A percentile compares a stretch with the other conserved stretches of the same genome.
These are phyloP conservation scores for Megalurothrips usitatus DNA, from an alignment of 2,888 invertebrate species.

Conservation along the genomic window DNA sequence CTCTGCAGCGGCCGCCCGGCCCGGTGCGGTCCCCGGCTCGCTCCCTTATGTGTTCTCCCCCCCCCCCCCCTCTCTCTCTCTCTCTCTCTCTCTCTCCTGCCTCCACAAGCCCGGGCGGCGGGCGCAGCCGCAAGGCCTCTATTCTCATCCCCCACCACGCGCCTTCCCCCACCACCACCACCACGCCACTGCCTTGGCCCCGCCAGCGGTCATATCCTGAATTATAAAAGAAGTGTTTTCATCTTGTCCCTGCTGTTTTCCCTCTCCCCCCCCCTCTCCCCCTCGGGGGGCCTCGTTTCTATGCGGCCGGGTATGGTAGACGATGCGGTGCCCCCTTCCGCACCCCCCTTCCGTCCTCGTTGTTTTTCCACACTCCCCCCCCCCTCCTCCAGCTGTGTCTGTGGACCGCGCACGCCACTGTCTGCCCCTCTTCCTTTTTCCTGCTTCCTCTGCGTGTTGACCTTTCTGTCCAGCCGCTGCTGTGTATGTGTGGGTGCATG, in stretches of 20 bases:
- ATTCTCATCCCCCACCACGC: not conserved
- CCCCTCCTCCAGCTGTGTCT: no score
- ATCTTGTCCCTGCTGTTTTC: conserved; percentile 15
- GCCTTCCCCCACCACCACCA: conserved; percentile 15
- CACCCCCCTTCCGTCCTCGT: not conserved
- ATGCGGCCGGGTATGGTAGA: not conserved
- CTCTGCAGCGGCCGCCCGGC: no score
- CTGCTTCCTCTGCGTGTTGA: not conserved
- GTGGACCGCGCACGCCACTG: no score
- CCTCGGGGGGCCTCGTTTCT: not conserved
- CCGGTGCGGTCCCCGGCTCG: no score
- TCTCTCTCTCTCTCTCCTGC: no score
- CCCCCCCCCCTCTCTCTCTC: no score
- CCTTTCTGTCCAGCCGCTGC: not conserved
- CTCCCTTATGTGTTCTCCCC: no score
- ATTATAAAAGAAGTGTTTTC: conserved; percentile 25
- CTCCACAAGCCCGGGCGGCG: not conserved
- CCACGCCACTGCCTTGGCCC: conserved; percentile 32
- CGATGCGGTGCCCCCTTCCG: not conserved
- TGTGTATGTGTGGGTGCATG: no score
- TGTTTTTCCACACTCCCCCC: no score
- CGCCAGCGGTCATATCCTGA: conserved; percentile 32
- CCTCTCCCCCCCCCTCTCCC: not conserved
- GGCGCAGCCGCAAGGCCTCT: not conserved
- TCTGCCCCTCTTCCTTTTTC: not conserved